Base-by-base conservation (phyloP, 2,888 invertebrate genomes). In the Trichogramma dendrolimi region DNA sequence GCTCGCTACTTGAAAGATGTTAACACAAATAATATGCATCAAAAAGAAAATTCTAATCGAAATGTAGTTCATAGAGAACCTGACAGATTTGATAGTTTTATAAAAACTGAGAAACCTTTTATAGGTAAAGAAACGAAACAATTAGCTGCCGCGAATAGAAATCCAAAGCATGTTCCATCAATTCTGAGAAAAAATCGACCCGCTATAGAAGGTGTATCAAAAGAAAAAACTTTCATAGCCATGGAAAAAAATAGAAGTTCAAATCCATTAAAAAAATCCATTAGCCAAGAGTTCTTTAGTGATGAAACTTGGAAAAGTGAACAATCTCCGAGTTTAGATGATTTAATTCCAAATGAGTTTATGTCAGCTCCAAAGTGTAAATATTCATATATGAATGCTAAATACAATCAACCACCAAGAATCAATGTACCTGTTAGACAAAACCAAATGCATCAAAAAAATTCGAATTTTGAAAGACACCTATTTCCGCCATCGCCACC, bases 361-460 rank as follows among this genome's bases (percentile, higher is more conserved):
- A 41, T 64, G 11, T 60, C 63, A 58, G 66, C 62, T 49, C 63
- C 58, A 55, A 66, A 66, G 14, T 61, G 60, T 63, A 64, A 63
- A 58, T 61, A 60, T 50, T 10, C 50, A 4, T 48, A 61, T 8
- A 66, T 63, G 59, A 66, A 63, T 55, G 61, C 63, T 4, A 61
- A 66, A n/a, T 66, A 66, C 52, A 63, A 61, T 61, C 66, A 61
- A 52, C 63, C 66, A n/a, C 27, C 63, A 7, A 63, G 65, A 60
- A 63, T 63, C 41, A 58, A 52, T 48, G 40, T 55, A 39, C 44
- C 61, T 8, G 41, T 42, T 44, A 14, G 60, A 10, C 61, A 53
- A 7, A 44, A 27, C n/a, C 56, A 58, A 47, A 52, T 41, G 49
- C 43, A 40, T 8, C 60, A 60, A 5, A 58, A 40, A 49, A 55